Conservation (phyloP, 2,888 invertebrate genomes). For the Acleris sparsana region DNA sequence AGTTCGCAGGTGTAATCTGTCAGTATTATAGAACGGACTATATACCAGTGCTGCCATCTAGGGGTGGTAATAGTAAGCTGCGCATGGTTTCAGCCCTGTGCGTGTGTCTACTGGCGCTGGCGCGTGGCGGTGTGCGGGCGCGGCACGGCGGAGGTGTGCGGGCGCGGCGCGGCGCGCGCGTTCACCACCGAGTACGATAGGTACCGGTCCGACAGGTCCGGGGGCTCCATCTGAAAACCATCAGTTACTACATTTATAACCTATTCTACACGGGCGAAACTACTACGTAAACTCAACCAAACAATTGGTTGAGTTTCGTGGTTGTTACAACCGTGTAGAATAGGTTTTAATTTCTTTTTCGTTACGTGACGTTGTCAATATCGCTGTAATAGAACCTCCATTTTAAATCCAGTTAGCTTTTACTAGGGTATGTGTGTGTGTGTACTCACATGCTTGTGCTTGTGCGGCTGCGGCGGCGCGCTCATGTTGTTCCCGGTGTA, state of each 20-base stretch:
- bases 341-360: too few species aligned
- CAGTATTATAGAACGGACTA: too few species aligned
- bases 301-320: too few species aligned
- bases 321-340: too few species aligned
- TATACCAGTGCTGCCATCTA: too few species aligned
- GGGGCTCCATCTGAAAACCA: conserved; percentile 62
- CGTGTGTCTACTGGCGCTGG: conserved; percentile 54
- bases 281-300: not conserved
- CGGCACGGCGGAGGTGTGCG: conserved; percentile 73
- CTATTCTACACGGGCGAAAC: not conserved
- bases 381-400: too few species aligned
- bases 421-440: too few species aligned
- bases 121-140: conserved; percentile 76
- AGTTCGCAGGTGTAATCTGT: too few species aligned
- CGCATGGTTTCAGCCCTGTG: not conserved
- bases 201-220: conserved; percentile 69
- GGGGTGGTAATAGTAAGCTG: too few species aligned
- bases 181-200: conserved; percentile 59
- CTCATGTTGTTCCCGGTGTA: conserved; percentile 99
- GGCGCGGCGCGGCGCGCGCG: conserved; percentile 53
- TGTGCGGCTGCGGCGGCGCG: conserved; percentile 48
- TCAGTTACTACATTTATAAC: not conserved
- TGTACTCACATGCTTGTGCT: conserved; percentile 49
- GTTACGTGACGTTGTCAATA: too few species aligned
- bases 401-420: too few species aligned